phyloP scores from a whole-genome alignment of 2,888 invertebrate species.

The Callosobruchus maculatus region DNA sequence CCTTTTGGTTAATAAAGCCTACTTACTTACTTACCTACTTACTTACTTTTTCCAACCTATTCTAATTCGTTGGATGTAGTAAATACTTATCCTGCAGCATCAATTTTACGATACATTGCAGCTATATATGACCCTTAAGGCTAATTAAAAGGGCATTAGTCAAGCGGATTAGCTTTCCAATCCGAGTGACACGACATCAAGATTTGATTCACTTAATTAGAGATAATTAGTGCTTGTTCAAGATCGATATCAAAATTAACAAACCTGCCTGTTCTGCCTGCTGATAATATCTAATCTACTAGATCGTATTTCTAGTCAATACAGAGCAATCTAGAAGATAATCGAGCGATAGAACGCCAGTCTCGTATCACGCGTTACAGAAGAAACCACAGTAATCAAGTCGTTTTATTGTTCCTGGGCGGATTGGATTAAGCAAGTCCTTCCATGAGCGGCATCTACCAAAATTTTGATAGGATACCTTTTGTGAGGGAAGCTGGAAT shows the following conservation, averaged over 20 bases:
- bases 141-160: background rate
- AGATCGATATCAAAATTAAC: background rate
- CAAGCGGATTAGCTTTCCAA: background rate
- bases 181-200: background rate
- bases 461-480: background rate
- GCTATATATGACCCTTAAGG: background rate
- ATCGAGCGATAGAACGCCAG: background rate
- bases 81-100: too few relatives aligned
- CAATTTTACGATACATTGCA: too few relatives aligned
- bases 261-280: background rate
- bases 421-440: background rate
- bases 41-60: too few relatives aligned
- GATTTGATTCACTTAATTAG: background rate
- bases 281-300: background rate
- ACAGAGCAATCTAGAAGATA: background rate
- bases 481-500: too few relatives aligned
- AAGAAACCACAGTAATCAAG: background rate
- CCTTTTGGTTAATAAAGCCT: too few relatives aligned
- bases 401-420: background rate
- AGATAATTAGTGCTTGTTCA: background rate
- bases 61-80: too few relatives aligned
- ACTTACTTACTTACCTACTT: too few relatives aligned
- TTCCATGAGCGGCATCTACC: background rate
- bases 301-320: background rate
- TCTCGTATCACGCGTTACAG: background rate